Evolutionary conservation across 2,113 vertebrate species (phyloP), one percentile per base, ranked within the genome.

Genomic region (Gopherus evgoodei): DNA sequence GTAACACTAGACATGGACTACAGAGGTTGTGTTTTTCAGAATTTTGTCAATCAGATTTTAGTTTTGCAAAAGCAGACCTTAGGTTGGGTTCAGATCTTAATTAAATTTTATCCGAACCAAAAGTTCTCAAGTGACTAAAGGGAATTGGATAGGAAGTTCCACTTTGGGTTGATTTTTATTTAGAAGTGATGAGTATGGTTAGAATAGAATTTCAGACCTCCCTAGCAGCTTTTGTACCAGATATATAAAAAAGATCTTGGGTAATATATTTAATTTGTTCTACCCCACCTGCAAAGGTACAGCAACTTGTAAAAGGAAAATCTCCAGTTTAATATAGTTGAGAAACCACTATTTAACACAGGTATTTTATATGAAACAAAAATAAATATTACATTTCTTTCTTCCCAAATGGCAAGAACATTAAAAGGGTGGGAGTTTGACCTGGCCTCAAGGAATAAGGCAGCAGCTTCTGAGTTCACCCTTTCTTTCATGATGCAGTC

Each of bases 21-120:
- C 88, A 24, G 47, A 90, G 87, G 75, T 54, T 87, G 50, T 5
- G 76, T 19, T 42, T 72, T 38, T 42, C 5, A 35, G 82, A 93
- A 86, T 29, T 91, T 3, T 52, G 29, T 1, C 35, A 16, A 78
- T 78, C 44, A 90, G 62, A 47, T 93, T 92, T 94, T 96, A n/a
- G 87, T 62, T 47, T 94, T 86, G 38, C 95, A 75, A 50, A 87
- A 93, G 47, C 11, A 35, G 89, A 95, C 87, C 17, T 80, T n/a
- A 8, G 19, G 6, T 27, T 75, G 52, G 2, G 21, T 50, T 69
- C 65, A 86, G 78, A 91, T 81, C 92, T 90, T 81, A 93, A 44
- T n/a, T 29, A 59, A 59, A 44, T 27, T 50, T 82, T 12, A 11
- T 54, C 80, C 75, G 56, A 82, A 75, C 82, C 56, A 54, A 44